phyloP scores from a whole-genome alignment of 1,140 invertebrate genomes.

The Calycopis cecrops region DNA sequence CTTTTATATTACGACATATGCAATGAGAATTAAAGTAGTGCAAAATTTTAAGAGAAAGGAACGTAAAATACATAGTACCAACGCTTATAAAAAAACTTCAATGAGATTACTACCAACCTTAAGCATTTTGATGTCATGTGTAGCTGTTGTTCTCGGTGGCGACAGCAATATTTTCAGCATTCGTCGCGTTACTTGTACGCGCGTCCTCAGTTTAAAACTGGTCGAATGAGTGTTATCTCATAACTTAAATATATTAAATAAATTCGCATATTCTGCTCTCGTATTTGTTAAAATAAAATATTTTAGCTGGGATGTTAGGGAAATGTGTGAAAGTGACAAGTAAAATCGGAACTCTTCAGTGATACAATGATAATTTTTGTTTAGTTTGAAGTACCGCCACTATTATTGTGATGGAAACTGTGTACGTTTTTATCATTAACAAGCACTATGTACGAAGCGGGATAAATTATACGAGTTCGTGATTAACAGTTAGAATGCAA shows the following conservation, averaged over 20 bases:
- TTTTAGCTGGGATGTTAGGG: conserved; percentile 38
- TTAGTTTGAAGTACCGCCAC: conserved; percentile 59
- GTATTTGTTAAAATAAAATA: conserved; percentile 21
- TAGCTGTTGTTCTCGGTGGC: conserved; percentile 37
- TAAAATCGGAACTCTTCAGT: conserved; percentile 55
- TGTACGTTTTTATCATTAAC: conserved; percentile 36
- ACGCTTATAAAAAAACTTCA: neutral
- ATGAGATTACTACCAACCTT: conserved; percentile 38
- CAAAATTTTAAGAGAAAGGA: neutral
- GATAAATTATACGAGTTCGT: conserved; percentile 48
- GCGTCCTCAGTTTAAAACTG: conserved; percentile 60
- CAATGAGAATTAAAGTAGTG: too few species aligned
- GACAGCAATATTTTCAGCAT: conserved; percentile 60
- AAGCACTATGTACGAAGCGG: conserved; percentile 65
- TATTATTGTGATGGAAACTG: conserved; percentile 44
- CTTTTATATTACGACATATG: too few species aligned
- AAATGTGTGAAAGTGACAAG: conserved; percentile 69
- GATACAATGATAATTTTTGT: conserved; percentile 62
- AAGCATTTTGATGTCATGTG: conserved; percentile 49
- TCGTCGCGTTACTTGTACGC: conserved; percentile 59
- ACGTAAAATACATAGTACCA: neutral
- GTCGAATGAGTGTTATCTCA: conserved; percentile 44
- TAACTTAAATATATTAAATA: conserved; percentile 42
- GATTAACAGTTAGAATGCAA: conserved; percentile 68
- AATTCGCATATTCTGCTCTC: conserved; percentile 22